phyloP scores from a whole-genome alignment of 1,140 invertebrate species.

The Caenorhabditis briggsae region DNA sequence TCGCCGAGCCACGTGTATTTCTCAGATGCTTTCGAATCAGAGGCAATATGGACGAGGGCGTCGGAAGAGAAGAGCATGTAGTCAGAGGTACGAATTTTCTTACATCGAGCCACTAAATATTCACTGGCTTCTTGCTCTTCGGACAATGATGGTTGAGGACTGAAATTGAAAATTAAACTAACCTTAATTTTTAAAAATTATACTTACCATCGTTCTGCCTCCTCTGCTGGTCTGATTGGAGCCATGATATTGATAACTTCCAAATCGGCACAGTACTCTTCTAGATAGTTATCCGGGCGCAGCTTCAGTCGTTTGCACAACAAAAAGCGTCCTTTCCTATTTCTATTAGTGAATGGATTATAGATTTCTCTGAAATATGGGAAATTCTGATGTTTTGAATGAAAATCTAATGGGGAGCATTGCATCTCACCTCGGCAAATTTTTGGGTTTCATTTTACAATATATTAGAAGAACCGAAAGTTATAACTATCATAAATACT shows the following conservation, averaged over 20 bases:
- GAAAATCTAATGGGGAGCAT: not conserved
- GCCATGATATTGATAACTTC: slow-evolving; percentile 38
- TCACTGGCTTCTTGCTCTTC: slow-evolving; percentile 3
- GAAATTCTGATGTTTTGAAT: not conserved
- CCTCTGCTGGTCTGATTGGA: slow-evolving; percentile 15
- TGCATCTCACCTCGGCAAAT: slow-evolving; percentile 21
- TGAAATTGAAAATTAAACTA: not conserved
- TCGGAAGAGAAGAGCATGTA: slow-evolving; percentile 50
- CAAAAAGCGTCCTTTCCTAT: not conserved
- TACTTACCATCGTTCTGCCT: not conserved
- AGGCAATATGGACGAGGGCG: not conserved
- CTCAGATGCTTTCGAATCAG: not conserved
- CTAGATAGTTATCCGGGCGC: slow-evolving; percentile 10
- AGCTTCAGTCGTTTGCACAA: slow-evolving; percentile 9
- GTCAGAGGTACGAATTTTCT: not conserved
- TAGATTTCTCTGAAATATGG: not conserved
- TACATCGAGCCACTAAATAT: not conserved
- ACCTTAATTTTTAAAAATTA: too few relatives aligned
- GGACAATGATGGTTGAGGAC: not conserved
- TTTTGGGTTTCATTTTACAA: slow-evolving; percentile 28
- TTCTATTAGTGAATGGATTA: slow-evolving; percentile 6
- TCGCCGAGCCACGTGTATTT: slow-evolving; percentile 45
- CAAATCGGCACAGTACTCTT: slow-evolving; percentile 36
- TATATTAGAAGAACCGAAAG: not conserved
- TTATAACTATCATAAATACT: not conserved